A percentile compares a stretch with the other conserved stretches of the same genome.
These are phyloP conservation scores for Geotrypetes seraphini DNA, from an alignment of 2,797 vertebrate genomes.

Conservation along the genomic window DNA sequence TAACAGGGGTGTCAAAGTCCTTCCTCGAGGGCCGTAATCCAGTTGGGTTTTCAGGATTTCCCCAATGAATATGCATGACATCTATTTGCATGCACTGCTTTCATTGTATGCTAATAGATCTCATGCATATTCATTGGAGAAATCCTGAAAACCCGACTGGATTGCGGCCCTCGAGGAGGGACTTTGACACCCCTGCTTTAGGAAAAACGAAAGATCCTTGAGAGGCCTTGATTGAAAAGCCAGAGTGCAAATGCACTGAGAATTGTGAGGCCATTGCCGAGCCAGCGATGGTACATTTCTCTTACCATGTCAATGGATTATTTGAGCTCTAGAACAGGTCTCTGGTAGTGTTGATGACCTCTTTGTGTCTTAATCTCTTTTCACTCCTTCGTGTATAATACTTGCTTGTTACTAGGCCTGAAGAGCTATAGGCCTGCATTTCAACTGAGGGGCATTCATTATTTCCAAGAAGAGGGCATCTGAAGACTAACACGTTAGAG, in stretches of 20 bases:
- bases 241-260: background rate
- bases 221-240: too few species aligned
- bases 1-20: too few species aligned
- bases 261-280: background rate
- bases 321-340: slow-evolving; percentile 16
- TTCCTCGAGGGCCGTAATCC: too few species aligned
- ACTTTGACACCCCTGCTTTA: too few species aligned
- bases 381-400: slow-evolving; percentile 30
- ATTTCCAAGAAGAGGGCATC: slow-evolving; percentile 60
- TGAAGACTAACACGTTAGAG: slow-evolving; percentile 69
- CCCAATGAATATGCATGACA: too few species aligned
- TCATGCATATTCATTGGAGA: too few species aligned
- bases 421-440: slow-evolving; percentile 47
- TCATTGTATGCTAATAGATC: too few species aligned
- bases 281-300: background rate
- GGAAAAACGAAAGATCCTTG: too few species aligned
- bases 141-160: too few species aligned
- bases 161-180: too few species aligned
- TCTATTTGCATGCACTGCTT: too few species aligned
- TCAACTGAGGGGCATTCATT: slow-evolving; percentile 22
- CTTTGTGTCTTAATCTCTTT: slow-evolving; percentile 28
- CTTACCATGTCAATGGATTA: slow-evolving; percentile 7
- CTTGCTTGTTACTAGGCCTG: slow-evolving; percentile 43
- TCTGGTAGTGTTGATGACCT: slow-evolving; percentile 21
- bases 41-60: too few species aligned